Conservation (phyloP, 1,140 invertebrate genomes). For the Drosophila tropicalis region DNA sequence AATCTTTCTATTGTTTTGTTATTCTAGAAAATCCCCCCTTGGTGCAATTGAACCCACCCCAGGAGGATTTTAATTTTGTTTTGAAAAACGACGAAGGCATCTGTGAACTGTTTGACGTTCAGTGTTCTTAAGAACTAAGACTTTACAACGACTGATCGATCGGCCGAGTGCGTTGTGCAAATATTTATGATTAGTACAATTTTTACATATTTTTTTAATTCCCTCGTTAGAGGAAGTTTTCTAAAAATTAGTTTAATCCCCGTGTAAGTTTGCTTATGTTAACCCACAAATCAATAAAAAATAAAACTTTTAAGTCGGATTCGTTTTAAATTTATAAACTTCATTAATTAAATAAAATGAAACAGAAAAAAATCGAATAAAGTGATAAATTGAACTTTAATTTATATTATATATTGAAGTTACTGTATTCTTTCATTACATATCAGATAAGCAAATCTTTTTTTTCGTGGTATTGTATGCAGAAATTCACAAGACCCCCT, state of each 20-base stretch:
- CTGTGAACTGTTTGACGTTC: constrained; percentile 80
- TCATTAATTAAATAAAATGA: too few relatives aligned
- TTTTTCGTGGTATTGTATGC: too few relatives aligned
- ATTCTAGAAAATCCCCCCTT: constrained; percentile 77
- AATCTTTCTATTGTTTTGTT: background rate
- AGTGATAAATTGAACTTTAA: too few relatives aligned
- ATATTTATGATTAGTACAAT: constrained; percentile 76
- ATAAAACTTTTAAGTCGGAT: constrained; percentile 27
- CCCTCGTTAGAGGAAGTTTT: constrained; percentile 65
- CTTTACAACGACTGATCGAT: constrained; percentile 44
- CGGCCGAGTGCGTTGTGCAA: constrained; percentile 78
- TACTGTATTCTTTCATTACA: too few relatives aligned
- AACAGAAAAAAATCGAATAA: too few relatives aligned
- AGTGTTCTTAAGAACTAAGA: constrained; percentile 54
- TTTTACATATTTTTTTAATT: constrained; percentile 75
- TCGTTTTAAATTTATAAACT: background rate
- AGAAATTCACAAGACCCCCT: too few relatives aligned
- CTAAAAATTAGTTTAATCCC: constrained; percentile 68
- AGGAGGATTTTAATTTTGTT: constrained; percentile 76
- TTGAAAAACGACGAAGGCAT: constrained; percentile 77
- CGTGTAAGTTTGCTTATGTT: constrained; percentile 54
- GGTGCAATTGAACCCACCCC: constrained; percentile 76
- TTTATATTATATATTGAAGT: too few relatives aligned
- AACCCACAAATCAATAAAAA: constrained; percentile 60
- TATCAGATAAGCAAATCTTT: too few relatives aligned